Evolutionary conservation across 2,888 invertebrate genomes (phyloP).

Genomic region (Eustalomyia histrio): DNA sequence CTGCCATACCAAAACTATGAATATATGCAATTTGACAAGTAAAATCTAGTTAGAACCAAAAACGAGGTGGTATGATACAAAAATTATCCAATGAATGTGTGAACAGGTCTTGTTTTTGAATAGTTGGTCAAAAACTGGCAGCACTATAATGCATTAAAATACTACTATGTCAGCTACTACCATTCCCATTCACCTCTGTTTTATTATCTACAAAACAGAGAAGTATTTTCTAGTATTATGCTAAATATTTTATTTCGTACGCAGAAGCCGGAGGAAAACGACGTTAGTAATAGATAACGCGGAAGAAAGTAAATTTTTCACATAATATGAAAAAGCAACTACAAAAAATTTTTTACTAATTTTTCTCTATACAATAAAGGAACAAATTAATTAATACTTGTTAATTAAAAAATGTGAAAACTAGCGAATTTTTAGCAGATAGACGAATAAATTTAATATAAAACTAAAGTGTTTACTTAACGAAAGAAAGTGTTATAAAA

Average conservation of each 20-base stretch:
- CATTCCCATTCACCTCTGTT: not conserved
- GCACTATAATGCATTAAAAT: too few relatives aligned
- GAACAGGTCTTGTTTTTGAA: too few relatives aligned
- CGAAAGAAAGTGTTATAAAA: constrained; percentile 30
- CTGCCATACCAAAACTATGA: too few relatives aligned
- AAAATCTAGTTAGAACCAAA: too few relatives aligned
- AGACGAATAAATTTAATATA: constrained; percentile 8
- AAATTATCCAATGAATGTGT: too few relatives aligned
- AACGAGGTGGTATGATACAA: too few relatives aligned
- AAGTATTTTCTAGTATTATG: constrained; percentile 26
- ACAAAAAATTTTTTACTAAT: constrained; percentile 52
- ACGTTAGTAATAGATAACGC: constrained; percentile 49
- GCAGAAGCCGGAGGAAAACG: constrained; percentile 62
- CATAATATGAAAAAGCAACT: constrained; percentile 35
- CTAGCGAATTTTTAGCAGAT: constrained; percentile 25
- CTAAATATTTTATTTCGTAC: constrained; percentile 56
- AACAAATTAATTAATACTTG: constrained; percentile 54
- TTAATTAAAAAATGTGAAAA: constrained; percentile 26
- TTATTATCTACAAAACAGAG: constrained; percentile 28
- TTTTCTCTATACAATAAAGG: constrained; percentile 62
- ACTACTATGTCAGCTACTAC: too few relatives aligned
- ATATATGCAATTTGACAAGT: too few relatives aligned
- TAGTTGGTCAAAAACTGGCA: too few relatives aligned
- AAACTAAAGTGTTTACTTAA: constrained; percentile 42
- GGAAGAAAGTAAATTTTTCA: constrained; percentile 45